Conservation (phyloP, 2,888 invertebrate species). For the Dascillus cervinus region DNA sequence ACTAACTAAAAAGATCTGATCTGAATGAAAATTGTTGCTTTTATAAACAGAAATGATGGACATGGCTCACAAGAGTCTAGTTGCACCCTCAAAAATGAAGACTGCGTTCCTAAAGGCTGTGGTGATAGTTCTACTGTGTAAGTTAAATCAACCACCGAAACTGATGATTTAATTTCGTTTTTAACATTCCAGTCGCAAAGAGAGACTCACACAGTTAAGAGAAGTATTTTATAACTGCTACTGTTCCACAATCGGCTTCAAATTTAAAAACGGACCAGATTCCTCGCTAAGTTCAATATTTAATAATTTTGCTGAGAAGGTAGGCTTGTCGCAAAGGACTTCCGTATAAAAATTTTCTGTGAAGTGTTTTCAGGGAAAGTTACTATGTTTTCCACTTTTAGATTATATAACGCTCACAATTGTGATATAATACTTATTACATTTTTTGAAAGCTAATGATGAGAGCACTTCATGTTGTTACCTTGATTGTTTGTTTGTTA, state of each 20-base stretch:
- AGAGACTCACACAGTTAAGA: constrained; percentile 47
- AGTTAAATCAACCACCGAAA: constrained; percentile 1
- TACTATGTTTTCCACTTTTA: no score
- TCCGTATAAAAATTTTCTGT: no score
- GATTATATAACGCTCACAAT: no score
- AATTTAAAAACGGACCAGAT: constrained; percentile 45
- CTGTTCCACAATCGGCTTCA: constrained; percentile 47
- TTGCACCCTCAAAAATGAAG: constrained; percentile 42
- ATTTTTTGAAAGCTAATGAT: no score
- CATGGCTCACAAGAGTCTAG: constrained; percentile 41
- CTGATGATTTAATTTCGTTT: constrained; percentile 7
- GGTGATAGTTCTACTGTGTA: background rate
- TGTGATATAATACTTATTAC: no score
- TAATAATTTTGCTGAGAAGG: constrained; percentile 52
- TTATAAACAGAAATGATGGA: constrained; percentile 29
- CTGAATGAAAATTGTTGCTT: background rate
- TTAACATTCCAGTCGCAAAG: constrained; percentile 42
- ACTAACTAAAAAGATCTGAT: no score
- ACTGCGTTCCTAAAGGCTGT: constrained; percentile 2
- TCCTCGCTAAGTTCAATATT: constrained; percentile 46
- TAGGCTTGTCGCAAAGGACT: constrained; percentile 44
- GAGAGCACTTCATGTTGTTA: no score
- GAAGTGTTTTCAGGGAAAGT: no score
- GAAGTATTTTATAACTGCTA: constrained; percentile 51
- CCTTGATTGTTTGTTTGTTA: no score